Evolutionary conservation across 2,113 vertebrate species (phyloP).

Genomic region (Poeciliopsis turrubarensis): DNA sequence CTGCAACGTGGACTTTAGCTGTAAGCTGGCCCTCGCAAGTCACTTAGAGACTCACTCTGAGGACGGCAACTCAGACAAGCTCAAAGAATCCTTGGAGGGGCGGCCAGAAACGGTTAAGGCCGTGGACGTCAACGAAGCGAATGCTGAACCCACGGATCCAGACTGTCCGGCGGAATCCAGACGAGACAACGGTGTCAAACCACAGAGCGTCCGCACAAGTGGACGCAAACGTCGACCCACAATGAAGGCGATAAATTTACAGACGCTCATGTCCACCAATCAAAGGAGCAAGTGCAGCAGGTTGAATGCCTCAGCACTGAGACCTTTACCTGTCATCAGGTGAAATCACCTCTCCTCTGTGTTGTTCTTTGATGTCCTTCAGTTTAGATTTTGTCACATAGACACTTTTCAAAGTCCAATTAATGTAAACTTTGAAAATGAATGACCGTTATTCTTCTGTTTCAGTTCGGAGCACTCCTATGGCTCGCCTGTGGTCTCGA

Average conservation of each 20-base stretch:
- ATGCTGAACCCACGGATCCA: not conserved
- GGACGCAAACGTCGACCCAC: conserved; percentile 68
- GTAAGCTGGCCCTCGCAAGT: conserved; percentile 50
- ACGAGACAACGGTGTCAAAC: not conserved
- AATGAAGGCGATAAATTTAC: conserved; percentile 68
- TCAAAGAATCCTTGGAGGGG: not conserved
- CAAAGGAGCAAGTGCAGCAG: conserved; percentile 6
- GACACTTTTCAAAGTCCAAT: too few species aligned
- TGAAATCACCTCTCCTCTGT: conserved; percentile 21
- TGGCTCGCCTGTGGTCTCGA: conserved; percentile 39
- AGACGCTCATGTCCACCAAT: conserved; percentile 48
- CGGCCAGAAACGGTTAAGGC: not conserved
- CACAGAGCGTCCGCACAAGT: conserved; percentile 60
- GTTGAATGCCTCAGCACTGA: conserved; percentile 2
- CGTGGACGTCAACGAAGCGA: not conserved
- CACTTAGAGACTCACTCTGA: conserved; percentile 65
- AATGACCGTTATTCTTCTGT: not conserved
- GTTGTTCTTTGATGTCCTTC: not conserved
- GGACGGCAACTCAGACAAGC: not conserved
- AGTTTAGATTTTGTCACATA: not conserved
- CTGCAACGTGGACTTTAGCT: conserved; percentile 49
- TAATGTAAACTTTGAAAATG: not conserved
- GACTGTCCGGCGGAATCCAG: not conserved
- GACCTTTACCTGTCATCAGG: conserved; percentile 39
- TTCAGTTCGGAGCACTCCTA: conserved; percentile 72